Evolutionary conservation across 1,140 invertebrate species (phyloP).

Genomic region (Apis cerana): DNA sequence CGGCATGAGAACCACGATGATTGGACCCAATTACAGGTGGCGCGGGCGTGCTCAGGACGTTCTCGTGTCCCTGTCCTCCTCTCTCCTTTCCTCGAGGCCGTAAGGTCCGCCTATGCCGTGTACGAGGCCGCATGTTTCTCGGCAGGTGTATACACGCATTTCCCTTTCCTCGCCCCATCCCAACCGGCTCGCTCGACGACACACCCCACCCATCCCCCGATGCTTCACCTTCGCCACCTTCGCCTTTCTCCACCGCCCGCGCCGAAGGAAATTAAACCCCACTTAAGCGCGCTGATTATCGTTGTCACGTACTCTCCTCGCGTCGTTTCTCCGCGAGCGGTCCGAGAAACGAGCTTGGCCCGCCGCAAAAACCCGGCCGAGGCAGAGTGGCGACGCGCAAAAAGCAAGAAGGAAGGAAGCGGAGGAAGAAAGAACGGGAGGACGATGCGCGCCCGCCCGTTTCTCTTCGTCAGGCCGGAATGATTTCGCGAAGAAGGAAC

Average conservation of each 20-base stretch:
- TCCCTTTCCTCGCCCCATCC: slow-evolving; percentile 45
- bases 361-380: slow-evolving; percentile 56
- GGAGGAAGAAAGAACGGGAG: too few species aligned
- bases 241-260: slow-evolving; percentile 71
- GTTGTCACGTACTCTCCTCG: slow-evolving; percentile 73
- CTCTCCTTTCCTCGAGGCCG: slow-evolving; percentile 42
- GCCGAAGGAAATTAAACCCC: slow-evolving; percentile 77
- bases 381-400: slow-evolving; percentile 40
- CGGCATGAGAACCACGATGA: slow-evolving; percentile 72
- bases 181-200: slow-evolving; percentile 26
- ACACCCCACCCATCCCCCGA: slow-evolving; percentile 3
- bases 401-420: slow-evolving; percentile 20
- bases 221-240: slow-evolving; percentile 30
- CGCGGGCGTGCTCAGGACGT: slow-evolving; percentile 70
- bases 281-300: slow-evolving; percentile 78
- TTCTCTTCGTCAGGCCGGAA: too few species aligned
- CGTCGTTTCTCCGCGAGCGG: slow-evolving; percentile 49
- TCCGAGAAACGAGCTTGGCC: slow-evolving; percentile 39
- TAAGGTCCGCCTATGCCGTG: slow-evolving; percentile 57
- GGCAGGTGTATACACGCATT: slow-evolving; percentile 76
- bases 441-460: background rate
- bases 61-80: slow-evolving; percentile 68
- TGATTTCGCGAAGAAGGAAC: too few species aligned
- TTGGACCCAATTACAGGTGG: slow-evolving; percentile 79
- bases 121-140: slow-evolving; percentile 69